Conservation (phyloP, 1,140 invertebrate genomes). For the Brachionus plicatilis region DNA sequence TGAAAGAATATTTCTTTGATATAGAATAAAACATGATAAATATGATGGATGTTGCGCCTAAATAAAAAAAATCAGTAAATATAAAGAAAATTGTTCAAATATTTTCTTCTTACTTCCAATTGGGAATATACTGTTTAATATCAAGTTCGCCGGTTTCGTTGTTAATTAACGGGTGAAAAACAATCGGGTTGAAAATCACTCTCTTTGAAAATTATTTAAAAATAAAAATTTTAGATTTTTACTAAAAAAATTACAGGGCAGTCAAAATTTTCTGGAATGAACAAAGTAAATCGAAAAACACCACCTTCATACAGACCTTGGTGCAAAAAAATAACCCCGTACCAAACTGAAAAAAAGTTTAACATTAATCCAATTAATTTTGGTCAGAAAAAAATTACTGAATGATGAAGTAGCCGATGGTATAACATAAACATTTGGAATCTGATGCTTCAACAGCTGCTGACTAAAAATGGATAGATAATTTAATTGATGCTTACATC, state of each 20-base stretch:
- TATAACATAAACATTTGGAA: conserved; percentile 82
- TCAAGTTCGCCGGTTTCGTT: conserved; percentile 68
- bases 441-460: conserved; percentile 73
- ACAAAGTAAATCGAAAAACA: conserved; percentile 78
- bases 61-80: conserved; percentile 41
- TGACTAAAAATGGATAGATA: conserved; percentile 60
- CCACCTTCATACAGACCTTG: conserved; percentile 78
- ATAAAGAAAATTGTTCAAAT: not conserved
- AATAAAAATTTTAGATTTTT: not conserved
- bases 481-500: not conserved
- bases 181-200: conserved; percentile 73
- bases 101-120: conserved; percentile 64
- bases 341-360: conserved; percentile 70
- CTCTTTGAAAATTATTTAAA: conserved; percentile 59
- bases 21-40: conserved; percentile 83
- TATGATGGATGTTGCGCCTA: conserved; percentile 67
- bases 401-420: conserved; percentile 68
- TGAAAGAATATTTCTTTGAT: conserved; percentile 74
- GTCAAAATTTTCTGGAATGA: conserved; percentile 76
- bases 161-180: conserved; percentile 81
- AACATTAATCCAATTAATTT: conserved; percentile 21
- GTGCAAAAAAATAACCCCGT: conserved; percentile 82
- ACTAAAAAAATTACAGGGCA: conserved; percentile 64
- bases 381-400: conserved; percentile 50
- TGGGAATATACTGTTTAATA: conserved; percentile 68